Percentiles rank a stretch among this genome's conserved stretches.
These are phyloP conservation scores for Probosciger aterrimus DNA, from an alignment of 2,113 vertebrate species.

Conservation along the genomic window DNA sequence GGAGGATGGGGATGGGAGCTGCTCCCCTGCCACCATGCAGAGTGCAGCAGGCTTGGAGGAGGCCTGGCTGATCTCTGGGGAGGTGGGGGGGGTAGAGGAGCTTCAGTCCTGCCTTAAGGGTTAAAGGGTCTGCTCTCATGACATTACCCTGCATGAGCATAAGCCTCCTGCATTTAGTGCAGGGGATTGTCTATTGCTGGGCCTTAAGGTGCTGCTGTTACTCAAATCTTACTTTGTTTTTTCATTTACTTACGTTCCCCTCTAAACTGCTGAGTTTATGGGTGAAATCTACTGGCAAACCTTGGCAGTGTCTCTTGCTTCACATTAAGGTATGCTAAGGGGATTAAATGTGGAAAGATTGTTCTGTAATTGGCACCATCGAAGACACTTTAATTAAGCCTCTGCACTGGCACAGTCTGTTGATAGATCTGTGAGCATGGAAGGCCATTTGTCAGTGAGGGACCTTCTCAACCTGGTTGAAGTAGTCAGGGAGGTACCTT, in stretches of 20 bases:
- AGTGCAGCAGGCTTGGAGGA: neutral
- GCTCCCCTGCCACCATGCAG: neutral
- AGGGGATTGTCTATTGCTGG: neutral
- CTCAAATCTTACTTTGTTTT: neutral
- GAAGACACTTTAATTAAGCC: slow-evolving; percentile 67
- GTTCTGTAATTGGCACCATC: slow-evolving; percentile 58
- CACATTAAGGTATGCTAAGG: slow-evolving; percentile 17
- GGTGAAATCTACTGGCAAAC: neutral
- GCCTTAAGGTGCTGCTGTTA: neutral
- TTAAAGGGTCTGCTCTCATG: neutral
- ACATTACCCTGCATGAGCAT: accelerated
- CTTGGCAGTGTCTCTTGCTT: neutral
- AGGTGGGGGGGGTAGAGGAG: neutral
- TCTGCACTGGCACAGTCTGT: slow-evolving; percentile 47
- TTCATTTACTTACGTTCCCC: neutral
- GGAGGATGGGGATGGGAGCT: neutral
- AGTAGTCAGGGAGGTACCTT: too few relatives aligned
- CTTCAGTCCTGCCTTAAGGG: neutral
- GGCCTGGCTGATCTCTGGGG: neutral
- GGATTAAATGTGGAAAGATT: slow-evolving; percentile 47
- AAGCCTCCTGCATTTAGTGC: neutral
- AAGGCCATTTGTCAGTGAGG: slow-evolving; percentile 18
- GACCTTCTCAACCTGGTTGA: neutral
- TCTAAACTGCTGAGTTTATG: neutral
- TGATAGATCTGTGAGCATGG: slow-evolving; percentile 37